Conservation (phyloP, 2,888 invertebrate genomes). For the Glyphotaelius pellucidus region DNA sequence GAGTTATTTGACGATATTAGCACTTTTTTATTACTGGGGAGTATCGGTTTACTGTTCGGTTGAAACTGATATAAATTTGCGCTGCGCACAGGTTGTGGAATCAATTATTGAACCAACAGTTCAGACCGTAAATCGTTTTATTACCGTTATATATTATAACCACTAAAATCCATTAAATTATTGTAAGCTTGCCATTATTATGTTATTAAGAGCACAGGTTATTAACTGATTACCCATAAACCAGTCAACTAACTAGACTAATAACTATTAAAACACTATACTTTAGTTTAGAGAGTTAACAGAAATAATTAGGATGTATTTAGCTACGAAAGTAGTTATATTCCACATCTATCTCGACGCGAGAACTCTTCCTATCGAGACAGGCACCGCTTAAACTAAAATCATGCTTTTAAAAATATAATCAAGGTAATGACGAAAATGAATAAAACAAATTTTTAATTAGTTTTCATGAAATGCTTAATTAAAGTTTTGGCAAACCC, state of each 20-base stretch:
- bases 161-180: not conserved
- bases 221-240: not conserved
- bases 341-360: not conserved
- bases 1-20: slow-evolving; percentile 2
- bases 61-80: not conserved
- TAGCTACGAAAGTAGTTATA: not conserved
- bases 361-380: not conserved
- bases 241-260: not conserved
- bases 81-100: not conserved
- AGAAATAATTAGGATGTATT: not conserved
- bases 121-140: not conserved
- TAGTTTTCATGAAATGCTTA: not conserved
- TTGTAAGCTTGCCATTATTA: not conserved
- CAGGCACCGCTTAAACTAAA: not conserved
- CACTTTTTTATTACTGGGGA: not conserved
- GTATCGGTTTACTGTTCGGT: not conserved
- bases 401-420: not conserved
- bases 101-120: not conserved
- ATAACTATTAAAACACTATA: not conserved
- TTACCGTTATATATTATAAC: not conserved
- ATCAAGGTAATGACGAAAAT: too few relatives aligned
- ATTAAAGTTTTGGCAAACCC: too few relatives aligned
- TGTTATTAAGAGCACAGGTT: not conserved
- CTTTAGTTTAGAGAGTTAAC: not conserved
- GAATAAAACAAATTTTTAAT: not conserved